Evolutionary conservation across 2,113 vertebrate genomes (phyloP).

Genomic region (Glaucomys volans): DNA sequence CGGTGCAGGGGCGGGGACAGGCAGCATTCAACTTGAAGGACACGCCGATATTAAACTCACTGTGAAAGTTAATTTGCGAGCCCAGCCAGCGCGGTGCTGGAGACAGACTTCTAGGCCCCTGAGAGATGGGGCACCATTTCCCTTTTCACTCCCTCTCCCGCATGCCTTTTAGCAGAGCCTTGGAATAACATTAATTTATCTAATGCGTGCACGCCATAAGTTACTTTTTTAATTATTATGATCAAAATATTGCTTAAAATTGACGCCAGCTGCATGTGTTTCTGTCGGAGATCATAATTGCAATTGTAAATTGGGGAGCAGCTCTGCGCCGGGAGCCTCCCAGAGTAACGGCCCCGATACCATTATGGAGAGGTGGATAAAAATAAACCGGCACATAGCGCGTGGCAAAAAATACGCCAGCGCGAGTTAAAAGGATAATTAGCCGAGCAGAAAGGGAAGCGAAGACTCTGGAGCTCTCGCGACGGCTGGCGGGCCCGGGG

Average conservation of each 20-base stretch:
- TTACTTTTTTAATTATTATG: constrained; percentile 90
- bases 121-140: constrained; percentile 25
- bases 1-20: constrained; percentile 13
- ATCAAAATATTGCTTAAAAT: constrained; percentile 91
- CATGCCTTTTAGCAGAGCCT: constrained; percentile 80
- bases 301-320: constrained; percentile 88
- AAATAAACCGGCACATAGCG: constrained; percentile 86
- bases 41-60: constrained; percentile 55
- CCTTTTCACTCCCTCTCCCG: constrained; percentile 62
- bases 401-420: constrained; percentile 82
- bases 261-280: constrained; percentile 90
- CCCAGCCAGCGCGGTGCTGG: background rate
- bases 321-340: constrained; percentile 85
- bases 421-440: constrained; percentile 87
- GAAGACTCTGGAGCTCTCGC: background rate
- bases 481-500: background rate
- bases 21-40: constrained; percentile 74
- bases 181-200: constrained; percentile 87
- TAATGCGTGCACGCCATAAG: constrained; percentile 83
- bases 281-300: constrained; percentile 88
- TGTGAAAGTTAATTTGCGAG: constrained; percentile 66
- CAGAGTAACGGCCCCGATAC: constrained; percentile 85
- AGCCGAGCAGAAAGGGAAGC: constrained; percentile 76
- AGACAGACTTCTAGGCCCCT: background rate
- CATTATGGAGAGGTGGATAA: constrained; percentile 85